Conservation (phyloP, 2,113 vertebrate species). For the Phoxinus phoxinus region DNA sequence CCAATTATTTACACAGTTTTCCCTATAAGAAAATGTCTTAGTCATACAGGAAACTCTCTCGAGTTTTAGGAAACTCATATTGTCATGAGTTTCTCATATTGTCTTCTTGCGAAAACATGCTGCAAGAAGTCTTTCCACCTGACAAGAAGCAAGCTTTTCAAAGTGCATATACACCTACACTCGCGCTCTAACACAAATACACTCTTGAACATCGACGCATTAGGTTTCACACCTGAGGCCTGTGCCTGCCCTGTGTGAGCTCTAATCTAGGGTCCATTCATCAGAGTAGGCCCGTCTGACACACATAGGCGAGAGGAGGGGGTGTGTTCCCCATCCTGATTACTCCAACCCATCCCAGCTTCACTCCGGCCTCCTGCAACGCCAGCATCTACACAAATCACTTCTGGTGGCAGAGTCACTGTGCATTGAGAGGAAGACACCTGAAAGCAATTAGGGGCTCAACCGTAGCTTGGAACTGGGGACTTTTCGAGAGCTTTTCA, state of each 20-base stretch:
- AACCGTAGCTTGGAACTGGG: slow-evolving; percentile 8
- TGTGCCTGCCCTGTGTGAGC: slow-evolving; percentile 84
- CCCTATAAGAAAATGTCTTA: neutral
- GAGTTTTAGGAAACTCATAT: neutral
- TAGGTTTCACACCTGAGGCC: slow-evolving; percentile 91
- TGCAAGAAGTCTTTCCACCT: neutral
- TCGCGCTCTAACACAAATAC: slow-evolving; percentile 25
- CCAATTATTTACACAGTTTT: neutral
- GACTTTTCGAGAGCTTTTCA: slow-evolving; percentile 57
- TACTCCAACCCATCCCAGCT: slow-evolving; percentile 71
- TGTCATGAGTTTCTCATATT: neutral
- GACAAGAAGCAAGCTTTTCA: slow-evolving; percentile 8
- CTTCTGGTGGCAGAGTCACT: slow-evolving; percentile 65
- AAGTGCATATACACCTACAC: slow-evolving; percentile 7
- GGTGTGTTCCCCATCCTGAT: slow-evolving; percentile 89
- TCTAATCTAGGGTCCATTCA: slow-evolving; percentile 91
- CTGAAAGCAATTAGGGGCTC: slow-evolving; percentile 62
- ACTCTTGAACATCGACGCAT: slow-evolving; percentile 63
- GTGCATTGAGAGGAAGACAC: slow-evolving; percentile 59
- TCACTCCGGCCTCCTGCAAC: slow-evolving; percentile 80
- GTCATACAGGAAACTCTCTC: neutral
- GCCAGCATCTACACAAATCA: slow-evolving; percentile 94
- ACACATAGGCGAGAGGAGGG: slow-evolving; percentile 69
- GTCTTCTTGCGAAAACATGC: slow-evolving; percentile 13
- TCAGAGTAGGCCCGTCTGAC: slow-evolving; percentile 83